A percentile compares a stretch with the other conserved stretches of the same genome.
Conservation (phyloP, 35 echinoderm and acorn worm species). For the Ophiothrix spiculata region DNA sequence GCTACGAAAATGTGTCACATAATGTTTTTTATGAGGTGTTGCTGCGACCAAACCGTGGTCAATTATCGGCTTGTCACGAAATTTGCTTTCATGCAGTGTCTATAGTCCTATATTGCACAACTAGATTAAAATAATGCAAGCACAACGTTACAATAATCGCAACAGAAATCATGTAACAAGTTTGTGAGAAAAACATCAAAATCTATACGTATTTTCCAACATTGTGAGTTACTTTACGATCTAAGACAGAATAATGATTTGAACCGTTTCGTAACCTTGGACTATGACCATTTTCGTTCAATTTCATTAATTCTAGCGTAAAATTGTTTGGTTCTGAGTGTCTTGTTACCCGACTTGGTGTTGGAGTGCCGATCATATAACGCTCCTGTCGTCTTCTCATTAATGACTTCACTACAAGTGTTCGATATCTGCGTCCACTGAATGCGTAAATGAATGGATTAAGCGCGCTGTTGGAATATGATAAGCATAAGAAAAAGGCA, state of each 20-base stretch:
- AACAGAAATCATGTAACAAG: no score
- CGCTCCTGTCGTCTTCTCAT: neutral
- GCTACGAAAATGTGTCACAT: no score
- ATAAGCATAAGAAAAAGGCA: conserved; percentile 80
- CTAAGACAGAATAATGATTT: neutral
- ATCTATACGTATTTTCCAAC: neutral
- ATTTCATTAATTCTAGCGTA: neutral
- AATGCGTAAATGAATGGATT: conserved; percentile 98
- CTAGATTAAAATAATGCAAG: no score
- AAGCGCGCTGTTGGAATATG: conserved; percentile 89
- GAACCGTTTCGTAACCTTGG: neutral
- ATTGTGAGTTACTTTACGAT: neutral
- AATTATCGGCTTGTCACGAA: no score
- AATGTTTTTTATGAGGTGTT: no score
- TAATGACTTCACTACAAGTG: conserved; percentile 44
- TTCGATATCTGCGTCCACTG: conserved; percentile 80
- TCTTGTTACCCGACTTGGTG: conserved; percentile 5
- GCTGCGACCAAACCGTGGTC: no score
- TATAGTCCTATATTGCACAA: no score
- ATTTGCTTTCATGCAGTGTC: no score
- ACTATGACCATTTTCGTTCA: neutral
- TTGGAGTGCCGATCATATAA: neutral
- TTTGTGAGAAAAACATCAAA: no score
- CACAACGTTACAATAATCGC: no score
- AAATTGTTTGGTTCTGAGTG: neutral